Conservation (phyloP, 2,797 vertebrate genomes). For the Poliocrania exsul region DNA sequence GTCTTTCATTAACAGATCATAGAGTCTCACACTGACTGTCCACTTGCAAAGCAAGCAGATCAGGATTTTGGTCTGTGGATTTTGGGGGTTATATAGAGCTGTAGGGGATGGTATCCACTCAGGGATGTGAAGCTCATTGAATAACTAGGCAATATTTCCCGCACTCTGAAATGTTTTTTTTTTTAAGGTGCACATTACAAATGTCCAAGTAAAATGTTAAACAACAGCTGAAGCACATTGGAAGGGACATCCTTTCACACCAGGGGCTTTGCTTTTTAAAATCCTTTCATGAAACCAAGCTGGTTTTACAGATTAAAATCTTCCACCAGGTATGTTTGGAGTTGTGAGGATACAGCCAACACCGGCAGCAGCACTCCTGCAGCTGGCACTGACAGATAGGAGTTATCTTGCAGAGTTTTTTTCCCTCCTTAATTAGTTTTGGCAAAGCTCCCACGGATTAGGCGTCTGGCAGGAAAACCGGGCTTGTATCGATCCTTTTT, state of each 20-base stretch:
- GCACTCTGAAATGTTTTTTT: neutral
- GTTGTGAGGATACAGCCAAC: neutral
- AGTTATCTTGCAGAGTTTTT: neutral
- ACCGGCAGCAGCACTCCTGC: neutral
- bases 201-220: neutral
- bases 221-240: neutral
- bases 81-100: neutral
- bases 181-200: neutral
- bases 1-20: neutral
- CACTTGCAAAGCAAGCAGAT: neutral
- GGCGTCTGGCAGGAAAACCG: neutral
- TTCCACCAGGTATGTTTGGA: neutral
- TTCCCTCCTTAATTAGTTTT: slow-evolving; percentile 6
- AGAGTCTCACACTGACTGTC: neutral
- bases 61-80: neutral
- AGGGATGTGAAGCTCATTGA: neutral
- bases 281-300: neutral
- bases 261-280: neutral
- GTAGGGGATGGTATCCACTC: neutral
- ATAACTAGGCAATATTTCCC: neutral
- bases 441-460: neutral
- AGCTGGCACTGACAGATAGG: neutral
- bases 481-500: neutral
- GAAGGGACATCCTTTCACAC: neutral
- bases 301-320: neutral